Base-by-base conservation (phyloP, 2,113 vertebrate species). In the Tyto alba region DNA sequence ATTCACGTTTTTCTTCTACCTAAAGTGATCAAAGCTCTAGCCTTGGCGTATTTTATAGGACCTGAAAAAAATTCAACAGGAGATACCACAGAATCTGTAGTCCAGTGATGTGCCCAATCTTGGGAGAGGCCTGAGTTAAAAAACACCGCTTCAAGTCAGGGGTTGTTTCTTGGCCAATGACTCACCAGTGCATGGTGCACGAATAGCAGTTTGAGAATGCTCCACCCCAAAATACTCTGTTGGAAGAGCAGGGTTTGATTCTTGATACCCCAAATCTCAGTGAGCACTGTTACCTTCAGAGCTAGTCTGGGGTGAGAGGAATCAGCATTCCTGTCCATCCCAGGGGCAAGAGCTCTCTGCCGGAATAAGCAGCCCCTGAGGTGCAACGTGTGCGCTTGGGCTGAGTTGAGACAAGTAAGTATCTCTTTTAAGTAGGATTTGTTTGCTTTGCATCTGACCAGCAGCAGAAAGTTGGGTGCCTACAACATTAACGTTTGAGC, bases 41-140 rank as follows among this genome's bases (percentile, higher is more conserved):
- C 56, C 72, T 60, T 67, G 45, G 23, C 29, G 0, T 60, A 34
- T 76, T 79, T 82, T 50, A 25, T 36, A 78, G 74, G 55, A 52
- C 19, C 32, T 63, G n/a, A 52, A 85, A 64, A 71, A 38, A 72
- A 55, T 27, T 34, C 56, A 75, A 1, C 34, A 13, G 63, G 15
- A 69, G 6, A 20, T 66, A 13, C 0, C 5, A 3, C 1, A 1
- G 71, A 27, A 59, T 29, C 22, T 50, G 15, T 47, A 59, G 73
- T 55, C 9, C 36, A 45, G 36, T 19, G 52, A 47, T 40, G 38
- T 66, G 55, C 21, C 9, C 0, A 0, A 2, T 45, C n/a, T 30
- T 34, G 59, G 81, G 69, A 74, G 47, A 67, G 16, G 7, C n/a
- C 32, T 10, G 41, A 67, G 29, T 53, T 71, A 55, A 82, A 74